phyloP scores from a whole-genome alignment of 2,888 invertebrate species.

The Drosophila fulvimacula region DNA sequence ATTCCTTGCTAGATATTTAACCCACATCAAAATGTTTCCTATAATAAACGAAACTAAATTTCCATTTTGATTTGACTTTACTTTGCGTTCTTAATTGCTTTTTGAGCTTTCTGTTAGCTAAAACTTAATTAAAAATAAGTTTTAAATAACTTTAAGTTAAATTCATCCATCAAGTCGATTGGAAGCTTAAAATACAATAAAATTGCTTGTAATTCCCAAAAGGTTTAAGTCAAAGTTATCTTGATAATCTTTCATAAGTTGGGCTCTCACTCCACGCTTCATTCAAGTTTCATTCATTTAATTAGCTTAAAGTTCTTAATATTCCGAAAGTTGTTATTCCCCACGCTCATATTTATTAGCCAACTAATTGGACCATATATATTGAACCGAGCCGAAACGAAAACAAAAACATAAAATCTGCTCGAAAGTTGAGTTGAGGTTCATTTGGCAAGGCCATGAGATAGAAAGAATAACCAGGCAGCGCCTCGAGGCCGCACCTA shows the following conservation, averaged over 20 bases:
- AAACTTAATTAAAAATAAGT: not conserved
- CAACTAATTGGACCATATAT: slow-evolving; percentile 30
- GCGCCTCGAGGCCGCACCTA: slow-evolving; percentile 71
- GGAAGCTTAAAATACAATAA: not conserved
- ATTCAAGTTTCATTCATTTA: slow-evolving; percentile 5
- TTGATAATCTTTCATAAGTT: not conserved
- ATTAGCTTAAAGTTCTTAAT: slow-evolving; percentile 7
- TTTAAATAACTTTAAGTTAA: not conserved
- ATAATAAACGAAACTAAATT: not conserved
- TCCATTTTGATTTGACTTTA: not conserved
- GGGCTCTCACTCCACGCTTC: not conserved
- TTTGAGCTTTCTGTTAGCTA: not conserved
- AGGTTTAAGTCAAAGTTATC: not conserved
- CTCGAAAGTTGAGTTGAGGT: slow-evolving; percentile 1
- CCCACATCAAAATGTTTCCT: too few species aligned
- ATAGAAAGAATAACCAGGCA: slow-evolving; percentile 28
- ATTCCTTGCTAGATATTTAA: too few species aligned
- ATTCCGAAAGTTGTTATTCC: slow-evolving; percentile 11
- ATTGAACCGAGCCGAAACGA: slow-evolving; percentile 26
- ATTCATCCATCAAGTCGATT: not conserved
- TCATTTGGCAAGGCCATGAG: slow-evolving; percentile 21
- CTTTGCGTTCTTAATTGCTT: not conserved
- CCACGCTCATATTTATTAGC: slow-evolving; percentile 27
- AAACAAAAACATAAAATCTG: slow-evolving; percentile 1
- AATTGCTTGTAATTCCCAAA: slow-evolving; percentile 6